These are phyloP conservation scores for Sebastes oblongus DNA, from an alignment of 2,797 vertebrate species.

Conservation along the genomic window DNA sequence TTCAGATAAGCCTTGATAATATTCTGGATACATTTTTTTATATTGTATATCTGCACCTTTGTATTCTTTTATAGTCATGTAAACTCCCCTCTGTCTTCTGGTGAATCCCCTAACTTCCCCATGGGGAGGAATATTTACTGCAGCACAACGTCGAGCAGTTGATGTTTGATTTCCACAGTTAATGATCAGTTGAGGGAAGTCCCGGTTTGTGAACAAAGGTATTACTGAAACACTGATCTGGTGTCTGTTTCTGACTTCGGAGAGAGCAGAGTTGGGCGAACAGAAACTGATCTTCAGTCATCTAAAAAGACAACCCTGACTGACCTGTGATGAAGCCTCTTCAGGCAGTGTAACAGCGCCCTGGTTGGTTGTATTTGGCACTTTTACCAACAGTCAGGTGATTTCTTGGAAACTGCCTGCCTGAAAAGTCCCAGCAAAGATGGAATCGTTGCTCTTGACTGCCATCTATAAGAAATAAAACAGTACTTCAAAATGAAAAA, in stretches of 20 bases:
- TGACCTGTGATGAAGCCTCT: background rate
- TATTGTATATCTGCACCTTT: background rate
- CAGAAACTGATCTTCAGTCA: background rate
- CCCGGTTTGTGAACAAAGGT: accelerated
- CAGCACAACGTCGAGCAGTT: background rate
- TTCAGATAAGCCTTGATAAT: background rate
- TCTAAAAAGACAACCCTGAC: background rate
- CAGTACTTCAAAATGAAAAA: background rate
- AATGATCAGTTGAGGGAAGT: background rate
- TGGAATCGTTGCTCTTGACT: background rate
- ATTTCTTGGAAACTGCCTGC: conserved; percentile 31
- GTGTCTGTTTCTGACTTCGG: background rate
- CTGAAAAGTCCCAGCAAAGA: accelerated
- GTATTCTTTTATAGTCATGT: conserved; percentile 7
- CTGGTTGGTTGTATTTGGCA: background rate
- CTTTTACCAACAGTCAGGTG: conserved; percentile 42
- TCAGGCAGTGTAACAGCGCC: background rate
- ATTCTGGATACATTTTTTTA: accelerated
- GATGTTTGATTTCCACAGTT: background rate
- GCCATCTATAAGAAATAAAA: conserved; percentile 32
- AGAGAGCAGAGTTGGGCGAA: background rate
- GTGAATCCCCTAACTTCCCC: conserved; percentile 55
- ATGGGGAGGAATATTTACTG: background rate
- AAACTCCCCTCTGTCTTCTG: background rate
- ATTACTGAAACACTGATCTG: background rate